Conservation (phyloP, 1,140 invertebrate species). For the Eupeodes corollae region DNA sequence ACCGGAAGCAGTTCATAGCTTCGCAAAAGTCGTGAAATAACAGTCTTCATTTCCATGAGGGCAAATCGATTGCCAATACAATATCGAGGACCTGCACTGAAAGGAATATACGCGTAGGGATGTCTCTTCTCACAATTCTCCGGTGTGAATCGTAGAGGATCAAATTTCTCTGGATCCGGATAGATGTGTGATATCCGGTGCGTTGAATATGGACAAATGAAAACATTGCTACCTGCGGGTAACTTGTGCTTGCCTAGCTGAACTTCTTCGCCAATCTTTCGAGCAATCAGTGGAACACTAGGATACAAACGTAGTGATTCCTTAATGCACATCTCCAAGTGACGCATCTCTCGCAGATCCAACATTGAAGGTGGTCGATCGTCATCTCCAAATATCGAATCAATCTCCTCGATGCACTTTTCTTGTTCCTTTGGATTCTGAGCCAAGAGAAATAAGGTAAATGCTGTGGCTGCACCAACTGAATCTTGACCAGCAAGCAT, state of each 20-base stretch:
- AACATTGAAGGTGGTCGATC: constrained; percentile 40
- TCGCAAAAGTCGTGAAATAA: constrained; percentile 51
- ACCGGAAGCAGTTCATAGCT: constrained; percentile 42
- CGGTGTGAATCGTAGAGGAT: constrained; percentile 57
- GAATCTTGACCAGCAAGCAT: constrained; percentile 72
- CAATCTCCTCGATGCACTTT: constrained; percentile 48
- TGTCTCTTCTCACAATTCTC: constrained; percentile 43
- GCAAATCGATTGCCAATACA: constrained; percentile 57
- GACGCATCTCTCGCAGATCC: constrained; percentile 49
- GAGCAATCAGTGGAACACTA: constrained; percentile 52
- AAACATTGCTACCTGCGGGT: constrained; percentile 36
- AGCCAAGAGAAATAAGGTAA: constrained; percentile 48
- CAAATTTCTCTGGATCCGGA: constrained; percentile 57
- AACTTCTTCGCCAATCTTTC: constrained; percentile 47
- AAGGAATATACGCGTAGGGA: constrained; percentile 55
- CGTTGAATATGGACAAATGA: constrained; percentile 45
- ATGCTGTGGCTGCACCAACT: constrained; percentile 49
- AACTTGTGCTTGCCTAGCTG: constrained; percentile 36
- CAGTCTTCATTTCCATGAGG: constrained; percentile 56
- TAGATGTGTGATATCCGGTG: constrained; percentile 54
- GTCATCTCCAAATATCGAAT: constrained; percentile 43
- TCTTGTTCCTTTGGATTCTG: constrained; percentile 49
- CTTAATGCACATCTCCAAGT: constrained; percentile 57
- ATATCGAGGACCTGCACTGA: constrained; percentile 49
- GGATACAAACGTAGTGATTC: constrained; percentile 54